Base-by-base conservation (phyloP, 2,113 vertebrate genomes). In the Crocuta crocuta region DNA sequence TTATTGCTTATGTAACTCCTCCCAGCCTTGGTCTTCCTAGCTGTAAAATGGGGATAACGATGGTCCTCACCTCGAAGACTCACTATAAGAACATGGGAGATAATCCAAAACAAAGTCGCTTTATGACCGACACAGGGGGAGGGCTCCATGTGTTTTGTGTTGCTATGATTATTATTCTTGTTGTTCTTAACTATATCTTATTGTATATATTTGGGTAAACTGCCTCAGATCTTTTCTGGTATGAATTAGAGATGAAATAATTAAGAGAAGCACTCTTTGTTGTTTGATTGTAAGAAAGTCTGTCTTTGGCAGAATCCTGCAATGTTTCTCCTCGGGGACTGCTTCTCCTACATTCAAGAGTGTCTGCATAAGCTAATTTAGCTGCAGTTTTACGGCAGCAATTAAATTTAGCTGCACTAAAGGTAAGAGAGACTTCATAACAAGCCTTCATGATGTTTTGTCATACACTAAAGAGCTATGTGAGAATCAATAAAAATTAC, bases 251-350 rank as follows among this genome's bases (percentile, higher is more conserved):
- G 7, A 87, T 43, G 26, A 93, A 84, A 79, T 55, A 74, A 13
- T n/a, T 78, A 81, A 85, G 82, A 80, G 50, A 70, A 90, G 76
- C 5, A 76, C 4, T 53, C 55, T 90, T 91, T 94, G 70, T 78
- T 5, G 0, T 63, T 87, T 63, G 48, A 71, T 65, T 68, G 28
- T 74, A 85, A 96, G 12, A 43, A 65, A 74, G 28, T n/a, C 79
- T 95, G 76, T 76, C 63, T 93, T 87, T 23, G 84, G 24, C 50
- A 1, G 4, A 74, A 81, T 4, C 50, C 28, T 55, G 8, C n/a
- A 71, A 4, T 31, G 70, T 82, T 97, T 76, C 80, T 94, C 50
- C 61, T 35, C 0, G 0, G 33, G 5, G 50, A 33, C 63, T 55
- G 8, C 21, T 92, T 71, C 86, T 61, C 65, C 53, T 79, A 26